Conservation (phyloP, 2,797 vertebrate genomes). For the Phrynocephalus forsythii region DNA sequence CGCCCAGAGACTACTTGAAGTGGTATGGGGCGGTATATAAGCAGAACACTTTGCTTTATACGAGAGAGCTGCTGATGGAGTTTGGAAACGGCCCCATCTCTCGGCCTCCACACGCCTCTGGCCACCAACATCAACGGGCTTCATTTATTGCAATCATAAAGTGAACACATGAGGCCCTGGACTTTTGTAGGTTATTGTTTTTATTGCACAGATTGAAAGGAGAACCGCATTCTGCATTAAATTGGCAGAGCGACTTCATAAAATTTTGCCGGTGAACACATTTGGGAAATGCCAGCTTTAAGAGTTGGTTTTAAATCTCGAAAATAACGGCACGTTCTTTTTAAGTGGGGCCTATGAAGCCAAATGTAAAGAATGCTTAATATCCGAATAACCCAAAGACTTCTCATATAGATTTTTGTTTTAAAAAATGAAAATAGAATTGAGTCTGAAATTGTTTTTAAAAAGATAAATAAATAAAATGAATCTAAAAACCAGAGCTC, state of each 20-base stretch:
- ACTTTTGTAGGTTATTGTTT: constrained; percentile 16
- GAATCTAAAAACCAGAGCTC: neutral
- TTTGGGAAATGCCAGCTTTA: neutral
- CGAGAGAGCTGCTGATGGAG: neutral
- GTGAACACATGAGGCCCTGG: neutral
- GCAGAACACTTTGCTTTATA: too few species aligned
- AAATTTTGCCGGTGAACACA: neutral
- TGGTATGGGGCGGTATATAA: too few species aligned
- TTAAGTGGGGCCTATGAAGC: neutral
- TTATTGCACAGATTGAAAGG: neutral
- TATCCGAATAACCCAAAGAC: neutral
- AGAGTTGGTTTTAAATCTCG: neutral
- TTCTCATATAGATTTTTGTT: neutral
- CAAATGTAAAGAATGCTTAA: neutral
- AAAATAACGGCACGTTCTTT: neutral
- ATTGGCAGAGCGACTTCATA: neutral
- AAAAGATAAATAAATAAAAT: neutral
- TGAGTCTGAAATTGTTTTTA: neutral
- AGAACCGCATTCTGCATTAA: constrained; percentile 7
- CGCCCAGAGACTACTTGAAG: too few species aligned
- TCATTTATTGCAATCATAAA: constrained; percentile 7
- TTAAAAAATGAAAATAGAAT: neutral
- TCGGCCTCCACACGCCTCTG: neutral
- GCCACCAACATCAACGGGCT: neutral
- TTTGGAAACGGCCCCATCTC: neutral